phyloP scores from a whole-genome alignment of 1,140 invertebrate genomes.

The Drosophila sproati region DNA sequence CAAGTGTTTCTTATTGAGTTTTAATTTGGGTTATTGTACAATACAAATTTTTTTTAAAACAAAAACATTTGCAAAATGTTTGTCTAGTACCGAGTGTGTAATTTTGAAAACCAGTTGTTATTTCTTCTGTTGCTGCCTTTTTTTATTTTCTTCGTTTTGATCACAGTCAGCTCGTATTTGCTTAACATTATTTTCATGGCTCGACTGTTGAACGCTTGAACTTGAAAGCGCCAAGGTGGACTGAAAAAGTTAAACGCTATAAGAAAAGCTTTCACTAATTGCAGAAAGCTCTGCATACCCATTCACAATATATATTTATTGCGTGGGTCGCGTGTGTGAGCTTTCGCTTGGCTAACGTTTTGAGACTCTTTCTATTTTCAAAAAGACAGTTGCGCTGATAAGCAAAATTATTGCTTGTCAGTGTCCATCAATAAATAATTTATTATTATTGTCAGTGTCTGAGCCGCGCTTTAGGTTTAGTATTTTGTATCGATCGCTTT shows the following conservation, averaged over 20 bases:
- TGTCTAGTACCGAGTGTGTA: conserved; percentile 34
- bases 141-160: conserved; percentile 30
- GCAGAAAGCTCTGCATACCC: not conserved
- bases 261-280: conserved; percentile 14
- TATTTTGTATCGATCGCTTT: too few species aligned
- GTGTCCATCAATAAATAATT: not conserved
- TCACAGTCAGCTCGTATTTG: conserved; percentile 52
- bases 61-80: conserved; percentile 54
- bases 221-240: conserved; percentile 45
- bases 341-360: not conserved
- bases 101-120: conserved; percentile 71
- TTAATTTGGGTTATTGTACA: conserved; percentile 69
- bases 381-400: not conserved
- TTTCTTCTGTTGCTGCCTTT: conserved; percentile 15
- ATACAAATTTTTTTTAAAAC: conserved; percentile 30
- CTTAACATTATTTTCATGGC: conserved; percentile 76
- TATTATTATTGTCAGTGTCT: too few species aligned
- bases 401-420: conserved; percentile 3
- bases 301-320: not conserved
- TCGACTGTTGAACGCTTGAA: conserved; percentile 62
- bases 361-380: not conserved
- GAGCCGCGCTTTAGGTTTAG: too few species aligned
- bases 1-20: conserved; percentile 59
- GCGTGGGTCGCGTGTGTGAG: not conserved
- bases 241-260: conserved; percentile 2